Evolutionary conservation across 2,888 invertebrate species (phyloP).

Genomic region (Nasonia oneida): DNA sequence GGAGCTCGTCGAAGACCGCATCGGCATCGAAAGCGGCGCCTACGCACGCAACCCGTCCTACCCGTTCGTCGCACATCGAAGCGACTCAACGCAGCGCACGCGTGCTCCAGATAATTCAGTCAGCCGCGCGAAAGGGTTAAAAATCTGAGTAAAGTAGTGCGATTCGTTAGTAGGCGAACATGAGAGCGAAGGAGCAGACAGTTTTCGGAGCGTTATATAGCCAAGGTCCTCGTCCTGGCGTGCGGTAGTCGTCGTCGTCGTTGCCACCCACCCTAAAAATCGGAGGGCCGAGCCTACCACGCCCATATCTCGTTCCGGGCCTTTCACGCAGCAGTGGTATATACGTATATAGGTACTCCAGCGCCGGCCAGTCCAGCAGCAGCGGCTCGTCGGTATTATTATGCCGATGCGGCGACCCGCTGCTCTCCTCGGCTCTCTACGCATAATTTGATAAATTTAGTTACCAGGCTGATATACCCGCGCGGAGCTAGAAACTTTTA

Average conservation of each 20-base stretch:
- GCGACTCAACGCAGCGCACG: too few species aligned
- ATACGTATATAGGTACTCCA: neutral
- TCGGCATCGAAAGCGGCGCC: neutral
- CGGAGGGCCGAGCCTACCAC: slow-evolving; percentile 63
- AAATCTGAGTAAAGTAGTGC: slow-evolving; percentile 71
- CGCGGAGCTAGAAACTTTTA: slow-evolving; percentile 74
- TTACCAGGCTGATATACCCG: slow-evolving; percentile 75
- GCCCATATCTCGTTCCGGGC: slow-evolving; percentile 57
- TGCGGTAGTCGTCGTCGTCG: too few species aligned
- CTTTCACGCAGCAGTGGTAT: neutral
- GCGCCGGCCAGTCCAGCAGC: slow-evolving; percentile 5
- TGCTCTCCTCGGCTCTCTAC: slow-evolving; percentile 63
- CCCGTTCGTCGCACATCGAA: neutral
- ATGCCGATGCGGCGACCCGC: slow-evolving; percentile 3
- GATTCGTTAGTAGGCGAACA: slow-evolving; percentile 70
- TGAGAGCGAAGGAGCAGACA: slow-evolving; percentile 60
- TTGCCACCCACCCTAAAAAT: slow-evolving; percentile 60
- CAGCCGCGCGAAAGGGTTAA: slow-evolving; percentile 67
- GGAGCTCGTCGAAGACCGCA: neutral
- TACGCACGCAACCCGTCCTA: neutral
- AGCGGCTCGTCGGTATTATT: neutral
- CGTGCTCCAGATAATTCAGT: slow-evolving; percentile 13
- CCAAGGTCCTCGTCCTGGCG: neutral
- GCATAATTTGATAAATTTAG: slow-evolving; percentile 77
- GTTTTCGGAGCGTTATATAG: neutral